A percentile compares a stretch with the other conserved stretches of the same genome.
Evolutionary conservation across 2,797 vertebrate genomes (phyloP).

Genomic region (Loriculus beryllinus): DNA sequence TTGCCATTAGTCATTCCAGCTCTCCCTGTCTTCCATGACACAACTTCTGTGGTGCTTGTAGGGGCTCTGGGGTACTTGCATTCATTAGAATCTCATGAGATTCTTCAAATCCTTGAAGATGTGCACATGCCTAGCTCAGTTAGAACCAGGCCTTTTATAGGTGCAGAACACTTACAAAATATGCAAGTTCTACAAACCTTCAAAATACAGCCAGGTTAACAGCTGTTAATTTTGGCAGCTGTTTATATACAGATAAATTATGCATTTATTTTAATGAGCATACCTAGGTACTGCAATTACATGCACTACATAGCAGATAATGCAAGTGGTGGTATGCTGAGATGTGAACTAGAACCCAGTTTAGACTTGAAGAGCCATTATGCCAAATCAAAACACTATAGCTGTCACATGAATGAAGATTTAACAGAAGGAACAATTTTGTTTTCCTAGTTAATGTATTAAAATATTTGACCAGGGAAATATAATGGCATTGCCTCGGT

Average conservation of each 20-base stretch:
- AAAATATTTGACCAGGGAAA: not conserved
- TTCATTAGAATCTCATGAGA: not conserved
- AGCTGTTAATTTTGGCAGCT: conserved; percentile 14
- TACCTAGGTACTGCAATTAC: conserved; percentile 39
- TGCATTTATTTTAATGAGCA: conserved; percentile 40
- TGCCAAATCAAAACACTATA: not conserved
- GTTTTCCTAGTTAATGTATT: not conserved
- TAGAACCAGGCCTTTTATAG: not conserved
- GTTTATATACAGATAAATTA: not conserved
- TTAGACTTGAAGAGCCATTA: not conserved
- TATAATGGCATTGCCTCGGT: not conserved
- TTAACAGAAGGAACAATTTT: not conserved
- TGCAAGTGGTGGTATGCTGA: not conserved
- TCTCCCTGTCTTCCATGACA: not conserved
- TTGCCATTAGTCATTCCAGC: not conserved
- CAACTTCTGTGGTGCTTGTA: accelerated
- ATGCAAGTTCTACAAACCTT: conserved; percentile 16
- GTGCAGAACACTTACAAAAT: not conserved
- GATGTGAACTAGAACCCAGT: not conserved
- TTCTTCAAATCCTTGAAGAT: not conserved
- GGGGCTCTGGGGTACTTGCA: not conserved
- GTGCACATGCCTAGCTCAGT: not conserved
- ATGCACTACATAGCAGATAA: conserved; percentile 13
- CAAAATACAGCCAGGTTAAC: not conserved
- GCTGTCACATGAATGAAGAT: not conserved